Conservation (phyloP, 2,797 vertebrate genomes). For the Brachyrhaphis roseni region DNA sequence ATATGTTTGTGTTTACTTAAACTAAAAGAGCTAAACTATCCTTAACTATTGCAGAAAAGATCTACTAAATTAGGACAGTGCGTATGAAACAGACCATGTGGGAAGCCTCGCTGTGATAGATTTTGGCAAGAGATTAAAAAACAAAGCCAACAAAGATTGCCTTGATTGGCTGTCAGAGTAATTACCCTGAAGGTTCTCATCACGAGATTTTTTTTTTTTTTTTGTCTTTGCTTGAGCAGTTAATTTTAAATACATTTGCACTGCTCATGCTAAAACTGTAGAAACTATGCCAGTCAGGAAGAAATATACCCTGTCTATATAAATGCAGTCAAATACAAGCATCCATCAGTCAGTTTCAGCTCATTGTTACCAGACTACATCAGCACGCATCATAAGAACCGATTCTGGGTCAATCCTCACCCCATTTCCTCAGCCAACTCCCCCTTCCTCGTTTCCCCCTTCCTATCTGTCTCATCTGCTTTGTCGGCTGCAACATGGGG, state of each 20-base stretch:
- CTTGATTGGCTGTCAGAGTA: constrained; percentile 10
- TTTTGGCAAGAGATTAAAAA: constrained; percentile 6
- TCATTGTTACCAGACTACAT: constrained; percentile 62
- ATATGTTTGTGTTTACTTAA: not conserved
- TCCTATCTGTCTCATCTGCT: constrained; percentile 38
- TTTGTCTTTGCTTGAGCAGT: not conserved
- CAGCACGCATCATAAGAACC: constrained; percentile 64
- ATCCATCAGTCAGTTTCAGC: constrained; percentile 38
- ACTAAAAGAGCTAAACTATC: constrained; percentile 27
- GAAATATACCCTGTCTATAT: constrained; percentile 15
- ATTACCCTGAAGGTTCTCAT: not conserved
- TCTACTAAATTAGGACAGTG: constrained; percentile 27
- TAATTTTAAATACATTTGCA: constrained; percentile 1
- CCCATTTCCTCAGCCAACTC: constrained; percentile 42
- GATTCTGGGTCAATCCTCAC: constrained; percentile 79
- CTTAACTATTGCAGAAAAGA: constrained; percentile 24
- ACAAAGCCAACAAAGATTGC: constrained; percentile 2
- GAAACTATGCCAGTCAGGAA: constrained; percentile 7
- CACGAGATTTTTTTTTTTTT: not conserved
- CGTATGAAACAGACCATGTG: not conserved
- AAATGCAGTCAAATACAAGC: constrained; percentile 25
- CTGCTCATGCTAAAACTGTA: not conserved
- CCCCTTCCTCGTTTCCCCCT: constrained; percentile 25
- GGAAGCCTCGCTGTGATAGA: constrained; percentile 23
- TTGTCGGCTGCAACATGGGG: constrained; percentile 55